Conservation (phyloP, 2,888 invertebrate species). For the Uropetala carovei region DNA sequence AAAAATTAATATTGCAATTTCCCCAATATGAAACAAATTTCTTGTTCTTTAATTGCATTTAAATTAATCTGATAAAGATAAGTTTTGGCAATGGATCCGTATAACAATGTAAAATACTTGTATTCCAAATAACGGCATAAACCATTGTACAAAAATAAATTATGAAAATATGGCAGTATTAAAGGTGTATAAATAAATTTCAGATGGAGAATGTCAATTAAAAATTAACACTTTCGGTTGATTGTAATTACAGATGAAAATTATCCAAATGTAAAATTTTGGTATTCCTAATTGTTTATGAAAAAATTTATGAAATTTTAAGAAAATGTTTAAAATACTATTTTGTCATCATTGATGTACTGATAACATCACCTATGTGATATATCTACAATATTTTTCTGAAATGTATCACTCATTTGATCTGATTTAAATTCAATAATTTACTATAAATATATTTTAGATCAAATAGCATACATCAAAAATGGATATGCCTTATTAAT, state of each 20-base stretch:
- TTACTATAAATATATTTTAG: conserved; percentile 64
- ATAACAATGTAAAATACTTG: background rate
- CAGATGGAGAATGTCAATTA: background rate
- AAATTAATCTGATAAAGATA: background rate
- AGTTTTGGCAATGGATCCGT: background rate
- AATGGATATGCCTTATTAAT: conserved; percentile 62
- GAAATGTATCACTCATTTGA: conserved; percentile 59
- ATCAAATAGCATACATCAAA: conserved; percentile 62
- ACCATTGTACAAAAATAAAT: conserved; percentile 28
- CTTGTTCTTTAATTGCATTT: background rate
- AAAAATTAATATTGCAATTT: too few species aligned
- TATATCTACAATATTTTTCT: conserved; percentile 58
- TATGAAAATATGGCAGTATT: conserved; percentile 25
- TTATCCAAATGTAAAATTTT: conserved; percentile 44
- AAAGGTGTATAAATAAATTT: conserved; percentile 23
- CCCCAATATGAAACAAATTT: too few species aligned
- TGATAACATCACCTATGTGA: conserved; percentile 51
- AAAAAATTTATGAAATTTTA: conserved; percentile 40
- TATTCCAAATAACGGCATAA: background rate
- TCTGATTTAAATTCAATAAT: conserved; percentile 61
- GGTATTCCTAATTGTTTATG: conserved; percentile 14
- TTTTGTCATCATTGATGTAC: conserved; percentile 36
- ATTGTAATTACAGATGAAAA: background rate
- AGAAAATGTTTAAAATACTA: conserved; percentile 60
- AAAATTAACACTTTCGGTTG: background rate